These are phyloP conservation scores for Coracopsis vasa DNA, from an alignment of 2,113 vertebrate genomes.

Conservation along the genomic window DNA sequence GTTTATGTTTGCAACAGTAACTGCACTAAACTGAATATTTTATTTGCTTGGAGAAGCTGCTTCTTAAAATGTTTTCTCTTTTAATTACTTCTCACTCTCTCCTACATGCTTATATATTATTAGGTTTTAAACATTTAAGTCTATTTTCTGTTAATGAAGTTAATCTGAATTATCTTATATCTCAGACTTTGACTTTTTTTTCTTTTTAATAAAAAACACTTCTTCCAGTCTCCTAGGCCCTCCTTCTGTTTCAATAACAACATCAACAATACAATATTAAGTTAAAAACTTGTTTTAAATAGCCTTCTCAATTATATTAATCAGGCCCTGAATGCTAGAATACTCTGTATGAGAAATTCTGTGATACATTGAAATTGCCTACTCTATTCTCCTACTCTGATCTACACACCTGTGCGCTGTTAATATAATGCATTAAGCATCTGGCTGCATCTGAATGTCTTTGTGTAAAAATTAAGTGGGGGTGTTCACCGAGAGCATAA, in stretches of 20 bases:
- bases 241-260: not conserved
- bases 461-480: constrained; percentile 36
- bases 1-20: not conserved
- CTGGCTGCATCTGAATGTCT: not conserved
- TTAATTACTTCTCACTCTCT: not conserved
- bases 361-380: not conserved
- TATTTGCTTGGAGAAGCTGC: not conserved
- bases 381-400: not conserved
- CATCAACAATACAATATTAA: not conserved
- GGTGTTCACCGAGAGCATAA: not conserved
- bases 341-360: not conserved
- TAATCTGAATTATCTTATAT: not conserved
- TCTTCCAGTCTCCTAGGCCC: not conserved
- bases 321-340: not conserved
- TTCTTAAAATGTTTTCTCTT: not conserved
- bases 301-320: not conserved
- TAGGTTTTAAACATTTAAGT: not conserved
- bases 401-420: constrained; percentile 10
- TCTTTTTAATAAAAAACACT: accelerated
- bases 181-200: not conserved
- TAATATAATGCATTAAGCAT: constrained; percentile 8
- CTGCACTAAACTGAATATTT: not conserved
- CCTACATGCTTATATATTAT: not conserved
- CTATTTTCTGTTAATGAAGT: not conserved
- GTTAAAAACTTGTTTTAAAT: not conserved